Evolutionary conservation across 1,140 invertebrate species (phyloP).

Genomic region (Cylas formicarius): DNA sequence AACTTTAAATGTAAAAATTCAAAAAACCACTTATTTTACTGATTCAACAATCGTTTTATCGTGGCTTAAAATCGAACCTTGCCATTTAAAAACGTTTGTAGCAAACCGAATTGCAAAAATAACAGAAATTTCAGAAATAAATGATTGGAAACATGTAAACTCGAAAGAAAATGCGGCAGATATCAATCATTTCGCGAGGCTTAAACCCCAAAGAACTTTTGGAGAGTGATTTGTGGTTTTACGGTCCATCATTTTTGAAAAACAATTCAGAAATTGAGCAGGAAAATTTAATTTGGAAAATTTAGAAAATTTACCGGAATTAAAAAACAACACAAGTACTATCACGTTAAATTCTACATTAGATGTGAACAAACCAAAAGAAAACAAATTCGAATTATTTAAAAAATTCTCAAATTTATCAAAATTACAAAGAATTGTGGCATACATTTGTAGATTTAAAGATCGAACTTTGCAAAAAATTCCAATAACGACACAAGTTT

Average conservation of each 20-base stretch:
- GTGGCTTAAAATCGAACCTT: conserved; percentile 25
- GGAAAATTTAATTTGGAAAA: conserved; percentile 1
- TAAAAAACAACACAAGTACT: conserved; percentile 4
- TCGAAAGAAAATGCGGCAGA: conserved; percentile 31
- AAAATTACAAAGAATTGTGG: no score
- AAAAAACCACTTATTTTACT: conserved; percentile 36
- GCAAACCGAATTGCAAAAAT: conserved; percentile 32
- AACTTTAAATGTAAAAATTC: conserved; percentile 23
- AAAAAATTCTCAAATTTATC: conserved; percentile 14
- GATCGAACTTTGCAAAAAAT: no score
- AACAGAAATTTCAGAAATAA: conserved; percentile 11
- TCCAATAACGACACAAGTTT: no score
- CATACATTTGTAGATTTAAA: no score
- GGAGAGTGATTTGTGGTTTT: conserved; percentile 22
- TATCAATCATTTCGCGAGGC: conserved; percentile 26
- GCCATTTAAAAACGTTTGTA: conserved; percentile 26
- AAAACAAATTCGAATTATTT: conserved; percentile 10
- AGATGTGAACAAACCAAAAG: no score
- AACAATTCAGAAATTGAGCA: conserved; percentile 7
- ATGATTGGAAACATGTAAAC: conserved; percentile 31
- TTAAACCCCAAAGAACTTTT: conserved; percentile 11
- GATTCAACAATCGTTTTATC: conserved; percentile 41
- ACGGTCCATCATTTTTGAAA: conserved; percentile 11
- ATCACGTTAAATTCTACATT: conserved; percentile 1
- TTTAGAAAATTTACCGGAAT: conserved; percentile 12